These are phyloP conservation scores for Deladenus siricidicola DNA, from an alignment of 2,888 invertebrate genomes.

Conservation along the genomic window DNA sequence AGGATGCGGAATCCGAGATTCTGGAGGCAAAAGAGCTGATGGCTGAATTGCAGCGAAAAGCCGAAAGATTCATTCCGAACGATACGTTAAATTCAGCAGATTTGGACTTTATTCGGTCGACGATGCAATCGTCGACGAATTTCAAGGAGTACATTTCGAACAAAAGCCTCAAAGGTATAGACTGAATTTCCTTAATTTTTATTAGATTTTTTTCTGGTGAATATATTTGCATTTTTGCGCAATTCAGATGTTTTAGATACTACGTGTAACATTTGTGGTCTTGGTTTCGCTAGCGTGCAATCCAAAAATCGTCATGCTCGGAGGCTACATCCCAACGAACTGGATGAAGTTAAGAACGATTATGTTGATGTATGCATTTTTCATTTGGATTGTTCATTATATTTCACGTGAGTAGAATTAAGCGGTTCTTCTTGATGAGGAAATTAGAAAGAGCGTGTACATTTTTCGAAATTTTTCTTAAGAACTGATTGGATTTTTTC, in stretches of 20 bases:
- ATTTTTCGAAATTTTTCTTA: not conserved
- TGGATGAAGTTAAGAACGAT: too few relatives aligned
- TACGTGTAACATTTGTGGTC: not conserved
- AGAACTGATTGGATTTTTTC: too few relatives aligned
- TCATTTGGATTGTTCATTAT: too few relatives aligned
- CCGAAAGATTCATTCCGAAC: not conserved
- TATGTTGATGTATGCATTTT: too few relatives aligned
- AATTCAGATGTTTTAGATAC: not conserved
- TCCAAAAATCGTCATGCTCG: not conserved
- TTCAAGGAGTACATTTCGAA: too few relatives aligned
- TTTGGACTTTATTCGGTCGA: not conserved
- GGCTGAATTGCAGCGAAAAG: not conserved
- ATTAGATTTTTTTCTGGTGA: too few relatives aligned
- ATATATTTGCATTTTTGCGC: not conserved
- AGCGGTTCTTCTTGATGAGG: too few relatives aligned
- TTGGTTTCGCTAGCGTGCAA: not conserved
- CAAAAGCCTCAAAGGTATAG: too few relatives aligned
- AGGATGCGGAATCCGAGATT: not conserved
- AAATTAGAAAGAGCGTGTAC: not conserved
- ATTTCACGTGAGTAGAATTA: too few relatives aligned
- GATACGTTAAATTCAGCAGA: not conserved
- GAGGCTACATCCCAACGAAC: not conserved
- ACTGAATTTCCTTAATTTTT: too few relatives aligned
- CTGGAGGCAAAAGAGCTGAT: not conserved
- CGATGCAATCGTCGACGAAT: too few relatives aligned